Evolutionary conservation across 2,113 vertebrate genomes (phyloP).

Genomic region (Telmatochromis sp.): DNA sequence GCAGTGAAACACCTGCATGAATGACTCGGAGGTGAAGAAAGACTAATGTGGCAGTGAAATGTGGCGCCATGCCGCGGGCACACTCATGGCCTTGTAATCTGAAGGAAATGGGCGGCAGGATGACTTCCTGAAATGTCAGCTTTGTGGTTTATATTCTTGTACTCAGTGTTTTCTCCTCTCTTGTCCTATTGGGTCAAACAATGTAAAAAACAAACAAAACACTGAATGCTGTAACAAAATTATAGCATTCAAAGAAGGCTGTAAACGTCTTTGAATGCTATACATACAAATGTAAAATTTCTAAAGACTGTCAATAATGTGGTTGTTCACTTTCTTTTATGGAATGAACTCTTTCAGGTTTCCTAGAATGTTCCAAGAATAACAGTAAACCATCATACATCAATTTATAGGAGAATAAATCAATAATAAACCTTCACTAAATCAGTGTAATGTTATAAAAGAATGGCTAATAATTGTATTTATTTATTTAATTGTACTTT

Average conservation of each 20-base stretch:
- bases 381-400: neutral
- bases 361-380: neutral
- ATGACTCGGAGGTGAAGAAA: constrained; percentile 34
- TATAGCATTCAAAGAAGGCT: neutral
- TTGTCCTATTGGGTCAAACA: neutral
- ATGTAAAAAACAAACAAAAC: neutral
- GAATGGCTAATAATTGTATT: neutral
- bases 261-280: neutral
- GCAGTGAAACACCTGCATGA: constrained; percentile 33
- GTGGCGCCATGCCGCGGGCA: neutral
- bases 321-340: neutral
- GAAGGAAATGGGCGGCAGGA: neutral
- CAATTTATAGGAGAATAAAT: neutral
- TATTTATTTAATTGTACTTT: neutral
- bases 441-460: neutral
- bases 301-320: neutral
- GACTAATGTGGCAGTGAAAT: constrained; percentile 3
- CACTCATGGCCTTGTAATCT: constrained; percentile 32
- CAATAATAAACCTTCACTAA: neutral
- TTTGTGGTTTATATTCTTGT: neutral
- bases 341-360: neutral
- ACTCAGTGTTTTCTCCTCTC: neutral
- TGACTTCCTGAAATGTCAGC: constrained; percentile 27
- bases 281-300: neutral
- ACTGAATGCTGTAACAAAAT: neutral